phyloP scores from a whole-genome alignment of 2,113 vertebrate species.

The Lipotes vexillifer region DNA sequence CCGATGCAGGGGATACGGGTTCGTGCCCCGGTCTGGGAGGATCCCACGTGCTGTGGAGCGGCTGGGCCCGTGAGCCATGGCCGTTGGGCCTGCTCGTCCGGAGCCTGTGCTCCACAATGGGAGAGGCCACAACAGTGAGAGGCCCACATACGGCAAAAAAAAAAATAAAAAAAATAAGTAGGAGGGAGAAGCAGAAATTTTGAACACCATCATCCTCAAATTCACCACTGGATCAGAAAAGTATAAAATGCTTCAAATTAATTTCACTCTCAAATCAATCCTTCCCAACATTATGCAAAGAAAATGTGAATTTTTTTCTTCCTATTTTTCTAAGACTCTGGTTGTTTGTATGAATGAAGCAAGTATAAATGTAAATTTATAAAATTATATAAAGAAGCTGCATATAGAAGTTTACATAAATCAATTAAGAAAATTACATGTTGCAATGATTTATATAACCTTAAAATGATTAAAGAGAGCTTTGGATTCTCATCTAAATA shows the following conservation, averaged over 20 bases:
- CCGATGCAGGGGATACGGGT: too few species aligned
- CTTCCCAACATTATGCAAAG: neutral
- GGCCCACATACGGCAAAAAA: too few species aligned
- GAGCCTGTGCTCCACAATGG: too few species aligned
- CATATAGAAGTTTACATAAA: neutral
- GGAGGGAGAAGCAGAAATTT: neutral
- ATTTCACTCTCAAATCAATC: neutral
- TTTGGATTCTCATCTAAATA: neutral
- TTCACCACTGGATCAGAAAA: neutral
- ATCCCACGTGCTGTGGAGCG: too few species aligned
- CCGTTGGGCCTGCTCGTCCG: too few species aligned
- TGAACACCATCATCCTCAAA: neutral
- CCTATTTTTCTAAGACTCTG: neutral
- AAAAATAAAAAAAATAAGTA: neutral
- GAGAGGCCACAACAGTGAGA: too few species aligned
- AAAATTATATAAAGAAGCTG: neutral
- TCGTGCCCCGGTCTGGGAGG: too few species aligned
- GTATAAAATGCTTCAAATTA: neutral
- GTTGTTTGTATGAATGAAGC: neutral
- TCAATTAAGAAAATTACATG: constrained; percentile 21
- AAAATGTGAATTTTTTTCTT: neutral
- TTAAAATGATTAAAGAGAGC: constrained; percentile 1
- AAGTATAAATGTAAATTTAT: neutral
- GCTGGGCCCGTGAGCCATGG: too few species aligned
- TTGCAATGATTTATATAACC: neutral